phyloP scores from a whole-genome alignment of 2,797 vertebrate species.

The Enteromius viviparus region DNA sequence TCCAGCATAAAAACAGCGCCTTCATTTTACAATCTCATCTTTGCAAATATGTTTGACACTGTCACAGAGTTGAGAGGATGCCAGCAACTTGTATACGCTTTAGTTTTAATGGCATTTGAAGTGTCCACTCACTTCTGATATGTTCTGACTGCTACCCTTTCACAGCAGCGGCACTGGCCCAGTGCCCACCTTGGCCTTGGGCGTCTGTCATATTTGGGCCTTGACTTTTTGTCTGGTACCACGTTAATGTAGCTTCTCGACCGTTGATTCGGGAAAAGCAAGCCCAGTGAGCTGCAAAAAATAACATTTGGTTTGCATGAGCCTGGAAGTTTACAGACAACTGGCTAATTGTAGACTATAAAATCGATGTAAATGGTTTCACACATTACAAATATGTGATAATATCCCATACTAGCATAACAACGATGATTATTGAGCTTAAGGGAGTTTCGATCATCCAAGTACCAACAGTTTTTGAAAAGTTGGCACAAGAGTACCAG shows the following conservation, averaged over 20 bases:
- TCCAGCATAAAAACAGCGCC: neutral
- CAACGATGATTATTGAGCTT: neutral
- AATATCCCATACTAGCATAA: neutral
- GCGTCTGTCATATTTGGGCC: conserved; percentile 66
- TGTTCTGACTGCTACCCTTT: conserved; percentile 77
- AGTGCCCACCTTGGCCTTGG: conserved; percentile 66
- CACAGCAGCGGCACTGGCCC: conserved; percentile 66
- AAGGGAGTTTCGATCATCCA: neutral
- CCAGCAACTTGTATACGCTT: conserved; percentile 56
- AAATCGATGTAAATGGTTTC: neutral
- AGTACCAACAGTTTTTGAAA: neutral
- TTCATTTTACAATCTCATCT: conserved; percentile 48
- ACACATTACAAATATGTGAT: neutral
- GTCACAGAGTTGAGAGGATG: conserved; percentile 47
- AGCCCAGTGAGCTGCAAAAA: conserved; percentile 16
- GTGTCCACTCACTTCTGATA: conserved; percentile 70
- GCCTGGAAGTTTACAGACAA: neutral
- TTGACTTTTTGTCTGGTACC: conserved; percentile 65
- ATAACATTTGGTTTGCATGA: conserved; percentile 15
- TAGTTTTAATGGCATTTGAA: conserved; percentile 61
- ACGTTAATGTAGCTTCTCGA: conserved; percentile 68
- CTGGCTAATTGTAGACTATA: neutral
- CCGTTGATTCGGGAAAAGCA: conserved; percentile 59
- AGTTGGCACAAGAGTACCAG: conserved; percentile 21
- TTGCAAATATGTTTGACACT: conserved; percentile 50